Percentiles rank a stretch among this genome's conserved stretches.
These are phyloP conservation scores for Dioctria linearis DNA, from an alignment of 2,888 invertebrate species.

Conservation along the genomic window DNA sequence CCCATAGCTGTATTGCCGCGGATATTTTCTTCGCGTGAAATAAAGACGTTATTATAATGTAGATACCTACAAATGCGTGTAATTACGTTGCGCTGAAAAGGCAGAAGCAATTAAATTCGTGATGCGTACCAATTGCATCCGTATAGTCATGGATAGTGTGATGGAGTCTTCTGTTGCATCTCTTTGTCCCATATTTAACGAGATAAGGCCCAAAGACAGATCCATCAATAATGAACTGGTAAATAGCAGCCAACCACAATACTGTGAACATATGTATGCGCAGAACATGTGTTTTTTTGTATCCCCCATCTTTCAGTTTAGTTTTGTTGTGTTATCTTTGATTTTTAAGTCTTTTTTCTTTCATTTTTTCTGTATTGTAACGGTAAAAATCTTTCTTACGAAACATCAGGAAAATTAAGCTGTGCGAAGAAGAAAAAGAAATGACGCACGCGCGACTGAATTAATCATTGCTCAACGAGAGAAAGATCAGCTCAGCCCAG, in stretches of 20 bases:
- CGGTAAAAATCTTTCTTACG: conserved; percentile 40
- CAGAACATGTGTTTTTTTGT: conserved; percentile 11
- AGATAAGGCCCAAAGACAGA: conserved; percentile 29
- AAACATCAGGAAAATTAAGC: conserved; percentile 30
- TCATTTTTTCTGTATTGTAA: conserved; percentile 6
- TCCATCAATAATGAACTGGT: conserved; percentile 37
- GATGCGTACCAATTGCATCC: not conserved
- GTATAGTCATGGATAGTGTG: not conserved
- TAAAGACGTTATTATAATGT: conserved; percentile 25
- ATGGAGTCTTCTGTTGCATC: conserved; percentile 22
- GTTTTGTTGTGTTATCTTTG: not conserved
- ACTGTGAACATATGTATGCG: conserved; percentile 9
- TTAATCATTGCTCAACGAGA: conserved; percentile 38
- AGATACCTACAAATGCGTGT: not conserved
- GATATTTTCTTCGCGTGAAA: not conserved
- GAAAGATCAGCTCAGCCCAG: conserved; percentile 8
- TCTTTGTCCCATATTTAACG: conserved; percentile 32
- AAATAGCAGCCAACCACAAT: conserved; percentile 10
- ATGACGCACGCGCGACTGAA: conserved; percentile 38
- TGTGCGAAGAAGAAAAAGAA: conserved; percentile 30
- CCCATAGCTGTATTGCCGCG: not conserved
- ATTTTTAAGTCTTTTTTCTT: conserved; percentile 4
- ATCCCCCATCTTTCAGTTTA: not conserved
- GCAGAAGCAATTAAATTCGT: conserved; percentile 33
- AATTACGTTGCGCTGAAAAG: not conserved